Evolutionary conservation across 2,113 vertebrate genomes (phyloP).

Genomic region (Amblyopsis rosae): DNA sequence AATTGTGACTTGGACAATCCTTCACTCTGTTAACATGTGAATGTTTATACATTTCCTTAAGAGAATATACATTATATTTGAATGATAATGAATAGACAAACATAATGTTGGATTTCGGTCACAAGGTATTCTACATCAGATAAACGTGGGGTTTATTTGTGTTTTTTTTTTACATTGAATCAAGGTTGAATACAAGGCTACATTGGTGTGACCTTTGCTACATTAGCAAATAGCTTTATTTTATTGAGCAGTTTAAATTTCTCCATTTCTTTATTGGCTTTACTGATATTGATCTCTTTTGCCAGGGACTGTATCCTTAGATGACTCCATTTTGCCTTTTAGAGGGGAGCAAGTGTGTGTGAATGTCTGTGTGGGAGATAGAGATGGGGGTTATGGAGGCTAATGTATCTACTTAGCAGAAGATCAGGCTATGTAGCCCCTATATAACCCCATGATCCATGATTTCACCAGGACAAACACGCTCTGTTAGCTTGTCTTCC

Average conservation of each 20-base stretch:
- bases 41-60: no score
- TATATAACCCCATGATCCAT: conserved; percentile 51
- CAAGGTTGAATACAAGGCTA: neutral
- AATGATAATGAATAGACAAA: no score
- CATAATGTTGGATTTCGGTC: no score
- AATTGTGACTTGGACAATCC: no score
- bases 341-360: conserved; percentile 31
- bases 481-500: conserved; percentile 25
- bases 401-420: conserved; percentile 58
- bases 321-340: conserved; percentile 39
- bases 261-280: conserved; percentile 33
- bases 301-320: conserved; percentile 36
- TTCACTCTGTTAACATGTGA: no score
- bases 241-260: conserved; percentile 21
- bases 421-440: conserved; percentile 44
- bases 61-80: no score
- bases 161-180: conserved; percentile 11
- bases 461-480: conserved; percentile 49
- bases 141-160: no score
- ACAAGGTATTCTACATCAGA: no score
- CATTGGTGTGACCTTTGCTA: conserved; percentile 15
- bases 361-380: conserved; percentile 16
- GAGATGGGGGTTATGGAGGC: conserved; percentile 40
- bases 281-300: conserved; percentile 38
- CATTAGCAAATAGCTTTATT: conserved; percentile 33